Percentiles rank a stretch among this genome's conserved stretches.
phyloP scores from a whole-genome alignment of 2,888 invertebrate genomes.

The Rhagophthalmus giganteus region DNA sequence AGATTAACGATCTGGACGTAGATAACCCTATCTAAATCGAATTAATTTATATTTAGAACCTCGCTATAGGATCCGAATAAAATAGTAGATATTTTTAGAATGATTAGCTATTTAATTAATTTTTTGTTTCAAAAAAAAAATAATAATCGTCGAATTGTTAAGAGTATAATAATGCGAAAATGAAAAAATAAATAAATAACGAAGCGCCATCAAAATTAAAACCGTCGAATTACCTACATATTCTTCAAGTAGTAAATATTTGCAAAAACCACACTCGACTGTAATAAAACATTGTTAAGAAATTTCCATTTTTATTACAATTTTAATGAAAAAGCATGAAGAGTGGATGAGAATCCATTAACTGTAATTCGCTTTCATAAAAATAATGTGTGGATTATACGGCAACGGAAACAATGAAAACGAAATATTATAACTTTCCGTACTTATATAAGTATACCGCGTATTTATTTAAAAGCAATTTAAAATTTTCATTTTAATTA shows the following conservation, averaged over 20 bases:
- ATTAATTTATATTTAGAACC: too few species aligned
- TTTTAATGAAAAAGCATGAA: conserved; percentile 45
- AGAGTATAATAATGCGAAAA: too few species aligned
- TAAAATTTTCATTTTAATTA: conserved; percentile 10
- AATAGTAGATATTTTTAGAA: background rate
- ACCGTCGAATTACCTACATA: background rate
- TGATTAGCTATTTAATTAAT: background rate
- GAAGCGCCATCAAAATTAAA: too few species aligned
- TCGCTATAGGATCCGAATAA: too few species aligned
- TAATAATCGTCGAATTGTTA: too few species aligned
- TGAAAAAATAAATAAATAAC: too few species aligned
- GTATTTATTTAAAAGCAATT: conserved; percentile 13
- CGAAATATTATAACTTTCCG: conserved; percentile 5
- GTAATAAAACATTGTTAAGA: conserved; percentile 31
- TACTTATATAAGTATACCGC: background rate
- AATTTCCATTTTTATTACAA: conserved; percentile 48
- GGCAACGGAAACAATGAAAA: conserved; percentile 24
- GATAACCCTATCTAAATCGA: too few species aligned
- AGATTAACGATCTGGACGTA: too few species aligned
- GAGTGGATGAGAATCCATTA: conserved; percentile 43
- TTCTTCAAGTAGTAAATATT: conserved; percentile 4
- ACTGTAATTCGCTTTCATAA: conserved; percentile 39
- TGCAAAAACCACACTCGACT: conserved; percentile 12
- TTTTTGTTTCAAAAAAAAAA: too few species aligned
- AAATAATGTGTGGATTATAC: conserved; percentile 42